Evolutionary conservation across 1,140 invertebrate species (phyloP), one percentile per base, ranked within the genome.

Genomic region (Scylla paramamosain): DNA sequence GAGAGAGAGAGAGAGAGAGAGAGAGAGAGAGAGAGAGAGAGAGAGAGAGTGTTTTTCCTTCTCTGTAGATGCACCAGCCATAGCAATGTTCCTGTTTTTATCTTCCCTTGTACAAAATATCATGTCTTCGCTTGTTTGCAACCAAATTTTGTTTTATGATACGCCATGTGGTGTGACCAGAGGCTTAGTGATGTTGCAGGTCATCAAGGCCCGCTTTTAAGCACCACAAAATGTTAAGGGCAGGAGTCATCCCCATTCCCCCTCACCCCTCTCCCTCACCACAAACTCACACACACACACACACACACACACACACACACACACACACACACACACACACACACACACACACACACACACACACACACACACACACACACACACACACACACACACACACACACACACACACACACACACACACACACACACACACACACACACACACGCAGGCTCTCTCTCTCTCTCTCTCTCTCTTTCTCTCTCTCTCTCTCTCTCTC

Each of bases 301-400:
- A 86, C 83, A 86, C 83, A 86, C 83, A 86, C 83, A 86, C 83
- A 86, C 83, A 86, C 83, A 86, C 83, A 86, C 83, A 86, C 83
- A 86, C 83, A 86, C 83, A 25, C 83, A 86, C 83, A 86, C 83
- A 25, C 83, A 86, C 83, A 86, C 83, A 86, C 77, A 82, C 77
- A 82, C 77, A 82, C 77, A 82, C 77, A 82, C 77, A 82, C 77
- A 82, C 77, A 82, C 77, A 82, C 77, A 82, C 77, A 82, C 77
- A 82, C 77, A 82, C 8, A 82, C 77, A 82, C 59, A 77, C 59
- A 77, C 59, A 77, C 59, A 77, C 59, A 77, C 59, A 77, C 59
- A 77, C 59, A 77, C 59, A 77, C 59, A 77, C 59, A 77, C 59
- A 77, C 59, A 77, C 59, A 77, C 59, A 77, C 59, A 77, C 59